These are phyloP conservation scores for Brachylomia viminalis DNA, from an alignment of 2,888 invertebrate genomes.

Conservation along the genomic window DNA sequence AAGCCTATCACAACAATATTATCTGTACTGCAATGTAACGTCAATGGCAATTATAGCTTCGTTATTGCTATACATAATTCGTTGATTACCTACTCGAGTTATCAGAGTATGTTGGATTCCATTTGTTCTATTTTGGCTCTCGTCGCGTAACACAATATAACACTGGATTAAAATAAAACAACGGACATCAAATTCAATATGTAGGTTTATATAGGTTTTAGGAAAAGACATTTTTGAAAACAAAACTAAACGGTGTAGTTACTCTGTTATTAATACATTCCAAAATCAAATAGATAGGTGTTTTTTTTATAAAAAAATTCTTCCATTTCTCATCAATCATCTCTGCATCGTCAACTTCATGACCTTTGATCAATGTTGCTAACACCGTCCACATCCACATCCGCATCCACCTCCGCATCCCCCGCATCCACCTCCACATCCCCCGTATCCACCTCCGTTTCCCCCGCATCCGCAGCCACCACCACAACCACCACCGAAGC, in stretches of 20 bases:
- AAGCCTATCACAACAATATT: conserved; percentile 23
- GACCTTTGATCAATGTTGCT: conserved; percentile 6
- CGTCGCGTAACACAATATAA: not conserved
- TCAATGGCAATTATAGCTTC: conserved; percentile 4
- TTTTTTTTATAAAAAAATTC: not conserved
- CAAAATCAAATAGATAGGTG: not conserved
- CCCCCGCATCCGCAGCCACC: conserved; percentile 52
- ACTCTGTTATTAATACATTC: not conserved
- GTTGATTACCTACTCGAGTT: conserved; percentile 34
- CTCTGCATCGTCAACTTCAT: not conserved
- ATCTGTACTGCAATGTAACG: conserved; percentile 30
- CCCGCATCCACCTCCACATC: conserved; percentile 50
- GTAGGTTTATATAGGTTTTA: not conserved
- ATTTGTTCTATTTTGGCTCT: conserved; percentile 23
- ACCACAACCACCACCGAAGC: conserved; percentile 60
- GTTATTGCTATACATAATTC: conserved; percentile 26
- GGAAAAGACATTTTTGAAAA: not conserved
- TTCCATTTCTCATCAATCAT: no score
- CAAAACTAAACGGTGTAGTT: not conserved
- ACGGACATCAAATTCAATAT: conserved; percentile 2
- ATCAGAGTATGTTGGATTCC: conserved; percentile 13
- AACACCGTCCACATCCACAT: conserved; percentile 54
- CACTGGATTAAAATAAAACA: conserved; percentile 37
- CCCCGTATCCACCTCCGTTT: conserved; percentile 48
- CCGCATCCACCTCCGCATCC: conserved; percentile 41